Percentiles rank a stretch among this genome's conserved stretches.
phyloP scores from a whole-genome alignment of 2,797 vertebrate species.

The Diceros bicornis region DNA sequence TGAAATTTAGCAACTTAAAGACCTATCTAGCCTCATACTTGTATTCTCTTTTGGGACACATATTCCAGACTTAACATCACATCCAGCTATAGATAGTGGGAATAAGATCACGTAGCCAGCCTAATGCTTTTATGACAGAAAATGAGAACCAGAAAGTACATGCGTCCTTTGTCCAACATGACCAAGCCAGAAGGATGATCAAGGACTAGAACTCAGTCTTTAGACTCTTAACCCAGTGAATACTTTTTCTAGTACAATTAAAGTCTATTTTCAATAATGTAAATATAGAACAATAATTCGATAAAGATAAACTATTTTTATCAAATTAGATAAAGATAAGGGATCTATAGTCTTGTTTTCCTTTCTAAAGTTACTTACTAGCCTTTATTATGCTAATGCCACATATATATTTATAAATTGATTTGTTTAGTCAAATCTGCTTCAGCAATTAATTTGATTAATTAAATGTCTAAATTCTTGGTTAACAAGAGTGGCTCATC shows the following conservation, averaged over 20 bases:
- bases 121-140: slow-evolving; percentile 5
- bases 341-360: neutral
- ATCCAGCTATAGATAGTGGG: slow-evolving; percentile 27
- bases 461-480: neutral
- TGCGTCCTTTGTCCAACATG: neutral
- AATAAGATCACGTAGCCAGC: slow-evolving; percentile 11
- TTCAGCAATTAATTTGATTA: slow-evolving; percentile 21
- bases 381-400: neutral
- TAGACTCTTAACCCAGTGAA: neutral
- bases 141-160: neutral
- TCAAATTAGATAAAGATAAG: neutral
- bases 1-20: slow-evolving; percentile 75
- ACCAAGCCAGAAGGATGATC: neutral
- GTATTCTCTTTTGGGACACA: slow-evolving; percentile 71
- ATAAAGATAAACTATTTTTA: neutral
- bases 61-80: slow-evolving; percentile 56
- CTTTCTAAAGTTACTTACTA: neutral
- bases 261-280: neutral
- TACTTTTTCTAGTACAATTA: slow-evolving; percentile 16
- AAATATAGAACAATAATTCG: neutral
- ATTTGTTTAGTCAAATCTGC: slow-evolving; percentile 52
- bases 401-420: neutral
- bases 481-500: neutral
- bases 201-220: neutral
- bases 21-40: slow-evolving; percentile 67